These are phyloP conservation scores for Mythimna lalbum DNA, from an alignment of 2,888 invertebrate species.

Conservation along the genomic window DNA sequence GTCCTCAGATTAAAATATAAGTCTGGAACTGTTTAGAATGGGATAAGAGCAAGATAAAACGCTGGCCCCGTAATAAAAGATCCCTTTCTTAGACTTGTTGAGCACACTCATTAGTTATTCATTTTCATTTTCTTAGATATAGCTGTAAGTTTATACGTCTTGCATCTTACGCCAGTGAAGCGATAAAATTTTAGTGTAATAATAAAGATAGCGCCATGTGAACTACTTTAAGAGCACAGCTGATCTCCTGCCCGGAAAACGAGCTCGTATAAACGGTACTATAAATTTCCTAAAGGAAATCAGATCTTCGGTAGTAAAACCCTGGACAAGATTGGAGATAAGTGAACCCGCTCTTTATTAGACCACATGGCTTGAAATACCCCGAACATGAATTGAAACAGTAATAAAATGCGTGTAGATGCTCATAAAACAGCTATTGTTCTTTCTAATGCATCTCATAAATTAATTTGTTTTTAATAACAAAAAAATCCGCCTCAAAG, in stretches of 20 bases:
- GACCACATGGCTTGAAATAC: background rate
- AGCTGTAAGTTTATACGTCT: slow-evolving; percentile 76
- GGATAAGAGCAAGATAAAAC: slow-evolving; percentile 70
- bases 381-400: background rate
- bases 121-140: slow-evolving; percentile 84
- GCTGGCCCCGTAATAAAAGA: slow-evolving; percentile 77
- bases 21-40: slow-evolving; percentile 60
- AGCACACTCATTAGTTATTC: slow-evolving; percentile 84
- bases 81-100: slow-evolving; percentile 81
- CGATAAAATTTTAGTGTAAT: slow-evolving; percentile 74
- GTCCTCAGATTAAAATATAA: slow-evolving; percentile 72
- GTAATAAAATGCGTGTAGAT: background rate
- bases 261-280: slow-evolving; percentile 53
- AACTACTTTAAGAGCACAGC: slow-evolving; percentile 62
- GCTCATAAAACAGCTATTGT: background rate
- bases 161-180: slow-evolving; percentile 70
- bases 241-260: slow-evolving; percentile 56
- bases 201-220: slow-evolving; percentile 60
- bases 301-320: slow-evolving; percentile 44
- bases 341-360: slow-evolving; percentile 7
- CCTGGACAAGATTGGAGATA: slow-evolving; percentile 44
- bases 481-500: background rate
- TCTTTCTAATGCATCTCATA: too few species aligned
- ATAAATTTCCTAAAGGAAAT: slow-evolving; percentile 51
- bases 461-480: background rate